Evolutionary conservation across 2,888 invertebrate species (phyloP).

Genomic region (Heliconius ethilla): DNA sequence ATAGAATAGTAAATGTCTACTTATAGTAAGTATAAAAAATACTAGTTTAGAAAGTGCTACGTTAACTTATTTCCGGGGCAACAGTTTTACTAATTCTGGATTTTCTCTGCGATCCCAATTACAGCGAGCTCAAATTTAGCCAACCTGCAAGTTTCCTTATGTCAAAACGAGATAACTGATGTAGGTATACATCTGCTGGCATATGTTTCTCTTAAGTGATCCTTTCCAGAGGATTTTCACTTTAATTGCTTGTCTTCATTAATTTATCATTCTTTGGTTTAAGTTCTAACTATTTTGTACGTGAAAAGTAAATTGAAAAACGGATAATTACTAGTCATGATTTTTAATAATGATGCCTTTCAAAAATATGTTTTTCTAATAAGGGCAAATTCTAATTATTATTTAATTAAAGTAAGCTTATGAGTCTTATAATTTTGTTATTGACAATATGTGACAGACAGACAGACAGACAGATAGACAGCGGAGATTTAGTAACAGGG

Average conservation of each 20-base stretch:
- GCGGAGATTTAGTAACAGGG: too few species aligned
- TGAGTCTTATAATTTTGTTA: too few species aligned
- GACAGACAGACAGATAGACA: too few species aligned
- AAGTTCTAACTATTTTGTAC: background rate
- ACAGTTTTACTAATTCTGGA: conserved; percentile 42
- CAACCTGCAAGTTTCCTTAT: conserved; percentile 31
- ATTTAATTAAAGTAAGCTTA: too few species aligned
- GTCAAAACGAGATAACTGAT: background rate
- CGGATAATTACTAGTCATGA: too few species aligned
- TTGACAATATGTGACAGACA: too few species aligned
- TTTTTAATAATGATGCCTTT: too few species aligned
- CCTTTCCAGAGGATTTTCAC: background rate
- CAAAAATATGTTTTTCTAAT: too few species aligned
- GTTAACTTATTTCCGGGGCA: conserved; percentile 42
- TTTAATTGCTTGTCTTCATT: background rate
- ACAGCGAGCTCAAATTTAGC: conserved; percentile 37
- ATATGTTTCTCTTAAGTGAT: conserved; percentile 2
- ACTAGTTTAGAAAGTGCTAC: conserved; percentile 36
- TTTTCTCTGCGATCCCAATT: conserved; percentile 39
- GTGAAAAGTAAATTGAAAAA: background rate
- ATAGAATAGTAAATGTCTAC: background rate
- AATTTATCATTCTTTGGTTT: background rate
- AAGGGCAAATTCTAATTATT: too few species aligned
- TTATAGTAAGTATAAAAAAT: background rate
- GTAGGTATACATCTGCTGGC: conserved; percentile 1